Percentiles rank a stretch among this genome's conserved stretches.
Conservation (phyloP, 1,140 invertebrate genomes). For the Palaemon carinicauda region DNA sequence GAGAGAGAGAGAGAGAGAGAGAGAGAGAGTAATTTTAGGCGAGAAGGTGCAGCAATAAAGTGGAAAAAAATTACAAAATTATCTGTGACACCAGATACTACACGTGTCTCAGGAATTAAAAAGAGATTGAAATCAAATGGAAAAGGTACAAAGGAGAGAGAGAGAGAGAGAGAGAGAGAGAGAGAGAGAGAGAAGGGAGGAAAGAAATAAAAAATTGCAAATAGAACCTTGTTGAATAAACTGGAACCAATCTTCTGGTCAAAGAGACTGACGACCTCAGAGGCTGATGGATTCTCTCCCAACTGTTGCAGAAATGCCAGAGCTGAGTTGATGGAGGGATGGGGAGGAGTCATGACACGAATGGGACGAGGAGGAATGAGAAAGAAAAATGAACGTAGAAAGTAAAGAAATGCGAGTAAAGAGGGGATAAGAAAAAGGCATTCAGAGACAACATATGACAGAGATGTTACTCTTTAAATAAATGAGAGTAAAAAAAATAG, state of each 20-base stretch:
- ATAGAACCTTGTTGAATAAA: too few relatives aligned
- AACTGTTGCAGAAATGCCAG: too few relatives aligned
- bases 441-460: background rate
- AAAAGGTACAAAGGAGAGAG: background rate
- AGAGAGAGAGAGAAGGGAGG: background rate
- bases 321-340: too few relatives aligned
- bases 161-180: background rate
- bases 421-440: background rate
- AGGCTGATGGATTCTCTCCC: too few relatives aligned
- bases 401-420: background rate
- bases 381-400: background rate
- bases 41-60: background rate
- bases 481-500: background rate
- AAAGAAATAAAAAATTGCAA: background rate
- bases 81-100: background rate
- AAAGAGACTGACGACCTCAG: too few relatives aligned
- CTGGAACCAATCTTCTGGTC: too few relatives aligned
- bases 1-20: background rate
- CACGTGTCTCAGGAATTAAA: background rate
- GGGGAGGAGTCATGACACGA: too few relatives aligned
- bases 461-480: background rate
- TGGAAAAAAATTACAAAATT: background rate
- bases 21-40: background rate
- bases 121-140: background rate
- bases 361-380: background rate